Percentiles rank a stretch among this genome's conserved stretches.
Evolutionary conservation across 2,113 vertebrate genomes (phyloP).

Genomic region (Elachura formosa): DNA sequence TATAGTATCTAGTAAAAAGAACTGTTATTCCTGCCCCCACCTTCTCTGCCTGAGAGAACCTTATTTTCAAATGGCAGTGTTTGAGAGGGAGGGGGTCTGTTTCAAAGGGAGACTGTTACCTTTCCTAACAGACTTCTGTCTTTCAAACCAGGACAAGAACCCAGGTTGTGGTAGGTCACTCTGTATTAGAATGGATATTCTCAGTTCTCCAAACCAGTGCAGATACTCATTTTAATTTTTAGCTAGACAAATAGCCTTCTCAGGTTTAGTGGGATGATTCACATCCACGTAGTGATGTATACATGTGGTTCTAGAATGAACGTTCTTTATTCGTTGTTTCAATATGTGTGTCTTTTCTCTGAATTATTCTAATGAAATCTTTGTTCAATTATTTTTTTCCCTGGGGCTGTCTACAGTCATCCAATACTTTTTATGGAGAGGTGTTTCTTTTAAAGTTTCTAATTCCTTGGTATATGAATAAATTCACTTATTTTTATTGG

Average conservation of each 20-base stretch:
- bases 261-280: not conserved
- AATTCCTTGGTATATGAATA: not conserved
- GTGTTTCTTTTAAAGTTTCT: not conserved
- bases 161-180: not conserved
- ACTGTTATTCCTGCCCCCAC: too few species aligned
- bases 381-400: not conserved
- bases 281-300: not conserved
- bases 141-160: too few species aligned
- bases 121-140: too few species aligned
- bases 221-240: not conserved
- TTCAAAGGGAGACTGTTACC: too few species aligned
- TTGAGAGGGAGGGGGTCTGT: too few species aligned
- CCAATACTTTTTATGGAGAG: not conserved
- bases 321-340: not conserved
- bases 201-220: not conserved
- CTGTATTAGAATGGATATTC: not conserved
- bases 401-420: not conserved
- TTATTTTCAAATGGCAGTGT: too few species aligned
- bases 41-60: too few species aligned
- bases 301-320: not conserved
- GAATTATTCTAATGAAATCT: not conserved
- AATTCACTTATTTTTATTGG: not conserved
- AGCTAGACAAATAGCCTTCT: not conserved
- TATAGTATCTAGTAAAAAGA: too few species aligned
- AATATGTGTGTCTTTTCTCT: not conserved